phyloP scores from a whole-genome alignment of 2,797 vertebrate genomes.

The Chiroxiphia lanceolata region DNA sequence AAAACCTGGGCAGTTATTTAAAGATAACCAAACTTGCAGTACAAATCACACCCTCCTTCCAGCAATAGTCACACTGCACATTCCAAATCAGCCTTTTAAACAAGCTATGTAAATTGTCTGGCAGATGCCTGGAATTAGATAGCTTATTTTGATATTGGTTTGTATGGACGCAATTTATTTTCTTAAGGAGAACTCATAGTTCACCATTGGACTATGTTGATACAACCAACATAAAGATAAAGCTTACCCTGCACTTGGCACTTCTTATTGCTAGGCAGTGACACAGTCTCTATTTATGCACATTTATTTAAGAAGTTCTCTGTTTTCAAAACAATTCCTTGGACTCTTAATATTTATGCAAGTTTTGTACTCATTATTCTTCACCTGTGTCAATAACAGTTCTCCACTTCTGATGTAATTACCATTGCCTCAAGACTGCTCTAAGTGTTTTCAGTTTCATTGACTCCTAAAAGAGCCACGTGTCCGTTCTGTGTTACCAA shows the following conservation, averaged over 20 bases:
- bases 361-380: background rate
- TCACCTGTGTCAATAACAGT: background rate
- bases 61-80: background rate
- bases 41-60: background rate
- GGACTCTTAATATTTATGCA: background rate
- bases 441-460: background rate
- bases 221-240: conserved; percentile 21
- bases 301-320: background rate
- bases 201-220: background rate
- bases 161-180: background rate
- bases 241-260: background rate
- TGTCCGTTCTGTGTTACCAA: background rate
- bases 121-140: background rate
- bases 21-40: background rate
- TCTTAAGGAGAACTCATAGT: background rate
- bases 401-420: background rate
- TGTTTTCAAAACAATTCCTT: conserved; percentile 41
- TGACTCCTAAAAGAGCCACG: background rate
- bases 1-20: background rate
- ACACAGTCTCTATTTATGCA: background rate
- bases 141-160: background rate
- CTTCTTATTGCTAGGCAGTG: background rate
- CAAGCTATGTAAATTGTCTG: background rate
- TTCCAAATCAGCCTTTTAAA: background rate
- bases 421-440: background rate